Evolutionary conservation across 2,113 vertebrate genomes (phyloP), one percentile per base, ranked within the genome.

Genomic region (Trematocara marginatum): DNA sequence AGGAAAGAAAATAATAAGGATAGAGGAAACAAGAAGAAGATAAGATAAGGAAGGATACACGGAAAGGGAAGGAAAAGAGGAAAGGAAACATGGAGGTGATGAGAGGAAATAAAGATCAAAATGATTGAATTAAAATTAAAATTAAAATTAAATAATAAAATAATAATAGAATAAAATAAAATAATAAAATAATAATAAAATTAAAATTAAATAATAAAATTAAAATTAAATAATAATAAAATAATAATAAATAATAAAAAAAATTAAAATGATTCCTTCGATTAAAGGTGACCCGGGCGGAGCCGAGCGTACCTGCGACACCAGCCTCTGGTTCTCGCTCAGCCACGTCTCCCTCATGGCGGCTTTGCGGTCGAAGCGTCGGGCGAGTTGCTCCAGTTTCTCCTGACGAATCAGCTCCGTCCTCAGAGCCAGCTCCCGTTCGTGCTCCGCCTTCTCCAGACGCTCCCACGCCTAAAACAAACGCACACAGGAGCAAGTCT

Each of bases 381-480:
- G 97, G 2, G 98, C 98, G 3, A 99, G 97, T 95, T 99, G 98
- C 97, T 99, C 98, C 96, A 99, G 97, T 93, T 99, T 99, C 96
- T 99, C 98, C 90, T 99, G 98, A 86, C 98, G 96, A 89, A 99
- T 99, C 92, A 99, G 97, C 96, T 99, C 98, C 2, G 97, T 99
- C 90, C 98, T 97, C 96, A 99, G 95, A 10, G 98, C 98, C 96
- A 99, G 97, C 96, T 99, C 98, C 66, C 98, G 96, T 95, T 99
- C 98, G 1, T 99, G 98, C 95, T 99, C 98, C 7, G 98, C 98
- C 97, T 99, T 99, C 97, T 99, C 98, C 97, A 99, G 97, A 95
- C 98, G 97, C 96, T 99, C 98, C 98, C 98, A 99, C 80, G 98
- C 98, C 98, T 99, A 52, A 29, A 80, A 85, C 85, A 76, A 23